Conservation (phyloP, 2,888 invertebrate species). For the Archips crataeganus region DNA sequence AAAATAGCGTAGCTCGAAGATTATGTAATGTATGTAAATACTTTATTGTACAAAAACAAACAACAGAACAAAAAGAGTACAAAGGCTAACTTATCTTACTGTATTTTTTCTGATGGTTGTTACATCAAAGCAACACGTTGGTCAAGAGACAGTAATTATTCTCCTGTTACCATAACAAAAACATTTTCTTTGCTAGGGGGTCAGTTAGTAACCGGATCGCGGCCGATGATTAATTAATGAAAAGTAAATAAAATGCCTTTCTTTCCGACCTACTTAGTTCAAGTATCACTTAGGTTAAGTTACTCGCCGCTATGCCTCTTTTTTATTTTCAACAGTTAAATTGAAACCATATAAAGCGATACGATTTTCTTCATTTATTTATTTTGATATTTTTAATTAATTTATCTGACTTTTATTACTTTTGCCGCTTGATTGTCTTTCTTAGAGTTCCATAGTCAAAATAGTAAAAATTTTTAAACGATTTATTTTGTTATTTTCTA, state of each 20-base stretch:
- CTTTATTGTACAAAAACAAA: too few relatives aligned
- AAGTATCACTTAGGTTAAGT: slow-evolving; percentile 26
- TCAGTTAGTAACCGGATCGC: slow-evolving; percentile 25
- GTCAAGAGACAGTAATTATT: background rate
- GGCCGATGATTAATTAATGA: slow-evolving; percentile 13
- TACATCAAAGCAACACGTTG: background rate
- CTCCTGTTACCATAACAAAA: background rate
- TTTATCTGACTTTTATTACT: too few relatives aligned
- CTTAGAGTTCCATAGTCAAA: too few relatives aligned
- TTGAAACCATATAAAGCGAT: background rate
- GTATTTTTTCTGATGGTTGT: background rate
- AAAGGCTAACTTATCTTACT: background rate
- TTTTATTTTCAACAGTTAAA: slow-evolving; percentile 10
- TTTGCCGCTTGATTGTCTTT: too few relatives aligned
- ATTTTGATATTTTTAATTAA: background rate
- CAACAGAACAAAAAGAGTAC: too few relatives aligned
- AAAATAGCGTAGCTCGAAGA: background rate
- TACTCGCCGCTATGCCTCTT: slow-evolving; percentile 5
- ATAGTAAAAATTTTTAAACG: too few relatives aligned
- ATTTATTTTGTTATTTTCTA: slow-evolving; percentile 4
- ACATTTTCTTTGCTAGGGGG: background rate
- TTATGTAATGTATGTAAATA: too few relatives aligned
- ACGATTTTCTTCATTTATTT: background rate
- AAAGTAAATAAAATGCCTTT: slow-evolving; percentile 25
- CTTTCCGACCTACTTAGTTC: slow-evolving; percentile 10